Base-by-base conservation (phyloP, 2,888 invertebrate species). In the Tachystola acroxantha region DNA sequence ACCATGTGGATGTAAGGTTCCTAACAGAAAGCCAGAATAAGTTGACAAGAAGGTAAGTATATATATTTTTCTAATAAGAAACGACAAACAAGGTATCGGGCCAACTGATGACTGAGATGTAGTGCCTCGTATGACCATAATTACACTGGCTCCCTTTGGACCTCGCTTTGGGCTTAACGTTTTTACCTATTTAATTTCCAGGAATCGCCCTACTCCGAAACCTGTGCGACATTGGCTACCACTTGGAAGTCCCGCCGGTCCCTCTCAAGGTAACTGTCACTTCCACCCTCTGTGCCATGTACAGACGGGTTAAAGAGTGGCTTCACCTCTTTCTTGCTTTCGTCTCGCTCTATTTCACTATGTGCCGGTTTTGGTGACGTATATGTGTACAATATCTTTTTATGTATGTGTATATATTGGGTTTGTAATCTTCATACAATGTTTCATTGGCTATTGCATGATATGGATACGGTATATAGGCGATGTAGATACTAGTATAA, bases 171-270 rank as follows among this genome's bases (percentile, higher is more conserved):
- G n/a, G n/a, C n/a, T n/a, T n/a, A n/a, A n/a, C n/a, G n/a, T n/a
- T n/a, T n/a, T n/a, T n/a, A n/a, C n/a, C n/a, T 10, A 3, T 12
- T 3, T 2, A 12, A 12, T 7, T 75, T 81, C 16, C 72, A 90
- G 90, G 92, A 20, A 81, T 93, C 50, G 78, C 88, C 37, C 62
- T 91, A 13, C 78, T 94, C 27, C 89, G 90, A 49, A 82, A 82
- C 48, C 84, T 91, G 50, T 94, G 94, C 66, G 88, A 89, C 52
- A 89, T 90, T 57, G 92, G 92, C 65, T 86, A 91, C 65, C 94
- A 94, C 74, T 84, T 94, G 53, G 91, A 91, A 62, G 90, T 92
- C 37, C 90, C 92, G 13, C 89, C 91, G 29, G 87, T 89, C 48
- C 90, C 89, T 30, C 84, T 89, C 54, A 91, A 91, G 90, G 92